Percentiles rank a stretch among this genome's conserved stretches.
Conservation (phyloP, 2,797 vertebrate genomes). For the Hypotaenidia okinawae region DNA sequence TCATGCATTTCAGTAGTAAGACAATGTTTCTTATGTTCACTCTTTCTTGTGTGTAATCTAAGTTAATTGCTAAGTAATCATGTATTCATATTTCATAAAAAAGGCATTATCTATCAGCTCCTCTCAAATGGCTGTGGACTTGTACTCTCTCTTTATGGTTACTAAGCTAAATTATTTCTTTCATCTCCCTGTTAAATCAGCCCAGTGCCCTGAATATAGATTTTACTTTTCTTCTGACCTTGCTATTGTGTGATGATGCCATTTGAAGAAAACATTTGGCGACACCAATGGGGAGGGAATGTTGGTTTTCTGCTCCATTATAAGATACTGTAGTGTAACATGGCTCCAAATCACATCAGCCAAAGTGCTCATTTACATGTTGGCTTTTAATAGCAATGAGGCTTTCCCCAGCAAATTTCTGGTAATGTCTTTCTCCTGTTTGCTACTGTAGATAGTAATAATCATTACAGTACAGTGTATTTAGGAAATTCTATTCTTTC, state of each 20-base stretch:
- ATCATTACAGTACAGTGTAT: background rate
- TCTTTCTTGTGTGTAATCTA: background rate
- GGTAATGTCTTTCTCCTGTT: background rate
- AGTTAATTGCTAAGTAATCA: background rate
- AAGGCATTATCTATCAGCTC: background rate
- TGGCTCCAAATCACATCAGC: background rate
- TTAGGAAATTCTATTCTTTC: background rate
- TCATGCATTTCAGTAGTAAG: background rate
- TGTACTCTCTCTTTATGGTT: background rate
- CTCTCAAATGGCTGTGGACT: background rate
- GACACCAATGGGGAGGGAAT: background rate
- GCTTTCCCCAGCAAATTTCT: background rate
- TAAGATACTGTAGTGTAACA: background rate
- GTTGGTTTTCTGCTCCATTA: background rate
- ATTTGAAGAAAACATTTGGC: background rate
- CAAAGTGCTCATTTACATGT: background rate
- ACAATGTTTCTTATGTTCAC: background rate
- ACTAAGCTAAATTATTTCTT: background rate
- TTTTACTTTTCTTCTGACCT: background rate
- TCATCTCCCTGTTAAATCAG: background rate
- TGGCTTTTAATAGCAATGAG: background rate
- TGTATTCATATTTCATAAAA: background rate
- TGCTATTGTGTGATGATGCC: background rate
- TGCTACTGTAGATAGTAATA: background rate
- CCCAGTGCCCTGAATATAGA: background rate